phyloP scores from a whole-genome alignment of 2,888 invertebrate genomes.

The Perizoma flavofasciatum region DNA sequence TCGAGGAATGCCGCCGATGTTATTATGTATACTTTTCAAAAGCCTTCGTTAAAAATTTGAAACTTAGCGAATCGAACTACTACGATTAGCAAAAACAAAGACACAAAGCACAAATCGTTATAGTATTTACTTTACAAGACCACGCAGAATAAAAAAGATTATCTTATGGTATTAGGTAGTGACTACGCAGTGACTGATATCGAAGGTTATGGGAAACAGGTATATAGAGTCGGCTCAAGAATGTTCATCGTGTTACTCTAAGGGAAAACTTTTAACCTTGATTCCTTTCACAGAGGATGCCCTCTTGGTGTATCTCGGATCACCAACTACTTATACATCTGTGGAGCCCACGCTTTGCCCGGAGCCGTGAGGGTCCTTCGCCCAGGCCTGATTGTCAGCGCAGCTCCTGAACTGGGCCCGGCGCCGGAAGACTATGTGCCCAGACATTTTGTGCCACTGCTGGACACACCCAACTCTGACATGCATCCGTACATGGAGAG shows the following conservation, averaged over 20 bases:
- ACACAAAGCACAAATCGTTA: no score
- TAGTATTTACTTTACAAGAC: no score
- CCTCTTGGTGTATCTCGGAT: slow-evolving; percentile 88
- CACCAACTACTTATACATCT: slow-evolving; percentile 89
- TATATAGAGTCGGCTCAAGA: no score
- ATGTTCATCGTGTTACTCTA: no score
- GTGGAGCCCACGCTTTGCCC: slow-evolving; percentile 90
- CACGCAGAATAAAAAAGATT: no score
- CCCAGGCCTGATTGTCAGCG: slow-evolving; percentile 91
- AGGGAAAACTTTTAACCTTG: no score
- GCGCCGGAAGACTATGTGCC: slow-evolving; percentile 84
- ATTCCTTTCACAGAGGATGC: slow-evolving; percentile 65
- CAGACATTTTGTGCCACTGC: slow-evolving; percentile 88
- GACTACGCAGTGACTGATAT: no score
- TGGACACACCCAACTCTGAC: slow-evolving; percentile 89
- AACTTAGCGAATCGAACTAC: no score
- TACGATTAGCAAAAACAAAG: no score
- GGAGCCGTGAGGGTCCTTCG: slow-evolving; percentile 86
- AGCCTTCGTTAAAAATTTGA: no score
- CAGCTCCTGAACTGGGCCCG: slow-evolving; percentile 92
- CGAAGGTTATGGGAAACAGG: no score
- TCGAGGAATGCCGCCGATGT: slow-evolving; percentile 45
- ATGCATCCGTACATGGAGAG: slow-evolving; percentile 90
- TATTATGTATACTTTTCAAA: slow-evolving; percentile 19
- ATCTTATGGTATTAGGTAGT: no score